These are phyloP conservation scores for Pyrocoelia pectoralis DNA, from an alignment of 2,888 invertebrate genomes.

Conservation along the genomic window DNA sequence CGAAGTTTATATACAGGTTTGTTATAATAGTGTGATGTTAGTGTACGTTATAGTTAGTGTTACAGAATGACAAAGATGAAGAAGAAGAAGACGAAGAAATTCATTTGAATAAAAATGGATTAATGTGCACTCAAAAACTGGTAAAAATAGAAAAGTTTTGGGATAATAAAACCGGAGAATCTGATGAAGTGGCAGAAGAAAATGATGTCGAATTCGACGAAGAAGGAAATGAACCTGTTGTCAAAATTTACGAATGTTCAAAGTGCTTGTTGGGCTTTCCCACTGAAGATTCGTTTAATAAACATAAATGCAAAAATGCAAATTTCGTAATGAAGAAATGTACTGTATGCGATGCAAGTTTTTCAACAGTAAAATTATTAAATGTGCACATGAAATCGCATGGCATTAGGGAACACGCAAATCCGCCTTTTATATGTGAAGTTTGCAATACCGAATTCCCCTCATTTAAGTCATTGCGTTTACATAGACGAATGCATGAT, in stretches of 20 bases:
- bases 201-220: background rate
- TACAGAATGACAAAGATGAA: constrained; percentile 4
- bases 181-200: background rate
- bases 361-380: constrained; percentile 65
- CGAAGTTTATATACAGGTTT: constrained; percentile 70
- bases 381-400: constrained; percentile 70
- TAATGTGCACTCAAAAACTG: constrained; percentile 63
- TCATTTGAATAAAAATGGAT: constrained; percentile 62
- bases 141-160: constrained; percentile 69
- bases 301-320: constrained; percentile 57
- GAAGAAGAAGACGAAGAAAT: constrained; percentile 57
- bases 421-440: constrained; percentile 64
- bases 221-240: constrained; percentile 6
- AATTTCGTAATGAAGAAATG: constrained; percentile 52
- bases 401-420: constrained; percentile 23
- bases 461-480: constrained; percentile 70
- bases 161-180: constrained; percentile 51
- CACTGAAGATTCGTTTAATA: constrained; percentile 58
- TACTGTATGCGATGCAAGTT: constrained; percentile 61
- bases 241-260: constrained; percentile 60
- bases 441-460: constrained; percentile 75
- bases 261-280: constrained; percentile 61
- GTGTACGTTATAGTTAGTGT: background rate
- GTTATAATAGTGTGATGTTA: background rate
- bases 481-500: constrained; percentile 79